Conservation (phyloP, 2,113 vertebrate species). For the Camelus bactrianus region DNA sequence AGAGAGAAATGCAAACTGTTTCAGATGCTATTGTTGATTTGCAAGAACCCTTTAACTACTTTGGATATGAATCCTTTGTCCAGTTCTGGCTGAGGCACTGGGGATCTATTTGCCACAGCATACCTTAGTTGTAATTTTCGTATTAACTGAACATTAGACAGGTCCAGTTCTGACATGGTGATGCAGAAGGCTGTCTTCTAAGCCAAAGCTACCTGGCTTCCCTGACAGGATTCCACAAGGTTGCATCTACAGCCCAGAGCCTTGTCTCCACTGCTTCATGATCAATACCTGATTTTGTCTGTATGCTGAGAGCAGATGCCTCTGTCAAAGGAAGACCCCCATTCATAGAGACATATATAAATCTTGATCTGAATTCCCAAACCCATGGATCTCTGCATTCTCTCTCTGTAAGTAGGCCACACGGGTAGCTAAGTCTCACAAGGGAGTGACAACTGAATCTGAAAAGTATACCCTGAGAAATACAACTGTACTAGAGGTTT, state of each 20-base stretch:
- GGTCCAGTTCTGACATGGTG: slow-evolving; percentile 8
- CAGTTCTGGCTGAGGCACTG: not conserved
- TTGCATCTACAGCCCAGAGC: not conserved
- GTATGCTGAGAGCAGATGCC: not conserved
- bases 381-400: not conserved
- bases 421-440: slow-evolving; percentile 2
- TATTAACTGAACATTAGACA: slow-evolving; percentile 22
- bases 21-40: slow-evolving; percentile 33
- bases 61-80: slow-evolving; percentile 1
- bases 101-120: not conserved
- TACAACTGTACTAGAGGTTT: slow-evolving; percentile 22
- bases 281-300: slow-evolving; percentile 28
- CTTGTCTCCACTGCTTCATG: not conserved
- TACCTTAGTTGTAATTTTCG: not conserved
- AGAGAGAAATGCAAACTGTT: slow-evolving; percentile 51
- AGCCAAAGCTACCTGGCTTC: slow-evolving; percentile 18
- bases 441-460: not conserved
- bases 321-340: slow-evolving; percentile 27
- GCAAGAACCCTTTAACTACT: slow-evolving; percentile 3
- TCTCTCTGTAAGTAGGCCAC: not conserved
- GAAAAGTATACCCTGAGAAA: slow-evolving; percentile 52
- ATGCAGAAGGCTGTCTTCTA: slow-evolving; percentile 6
- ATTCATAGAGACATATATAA: slow-evolving; percentile 24
- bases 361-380: not conserved
- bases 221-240: not conserved